Base-by-base conservation (phyloP, 2,797 vertebrate genomes). In the Eidolon dupreanum region DNA sequence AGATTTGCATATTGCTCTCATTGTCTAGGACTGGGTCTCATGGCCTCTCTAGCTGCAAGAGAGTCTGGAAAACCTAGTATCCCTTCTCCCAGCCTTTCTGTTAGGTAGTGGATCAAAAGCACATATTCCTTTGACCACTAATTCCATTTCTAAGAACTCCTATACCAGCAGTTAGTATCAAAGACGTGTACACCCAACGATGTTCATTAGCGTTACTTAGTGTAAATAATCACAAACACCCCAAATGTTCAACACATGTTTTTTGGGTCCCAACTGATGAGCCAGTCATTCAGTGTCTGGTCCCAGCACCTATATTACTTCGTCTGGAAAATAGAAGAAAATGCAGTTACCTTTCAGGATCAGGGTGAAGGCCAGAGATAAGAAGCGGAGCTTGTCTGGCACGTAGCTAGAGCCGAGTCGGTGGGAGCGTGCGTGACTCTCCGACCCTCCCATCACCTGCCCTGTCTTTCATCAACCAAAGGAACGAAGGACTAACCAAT, bases 401-500 rank as follows among this genome's bases (percentile, higher is more conserved):
- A 0, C 49, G 3, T 3, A 24, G 71, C 9, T 36, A 59, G 8
- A 3, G 33, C 16, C 31, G 19, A 4, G 13, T 41, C 71, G 6
- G 1, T 0, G 43, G 38, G 13, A 0, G 9, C 1, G 19, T 12
- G 26, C 13, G 31, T 1, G 16, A 31, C 20, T 19, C 77, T 84
- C 38, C 26, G 19, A 20, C 8, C 24, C 15, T n/a, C 8, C 73
- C 17, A 6, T 28, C 19, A 8, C 12, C 19, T n/a, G n/a, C 22
- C 3, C 13, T 26, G 1, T 65, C 70, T 66, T 49, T 26, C 22
- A 31, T 61, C 82, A 88, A 6, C 33, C 53, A 38, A 43, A 43
- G 19, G 26, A 17, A 9, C 0, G 1, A 19, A 12, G 19, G 38
- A 17, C 31, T 13, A 16, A 12, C n/a, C 24, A 2, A 2, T 11